Evolutionary conservation across 2,113 vertebrate species (phyloP).

Genomic region (Tychaedon coryphoeus): DNA sequence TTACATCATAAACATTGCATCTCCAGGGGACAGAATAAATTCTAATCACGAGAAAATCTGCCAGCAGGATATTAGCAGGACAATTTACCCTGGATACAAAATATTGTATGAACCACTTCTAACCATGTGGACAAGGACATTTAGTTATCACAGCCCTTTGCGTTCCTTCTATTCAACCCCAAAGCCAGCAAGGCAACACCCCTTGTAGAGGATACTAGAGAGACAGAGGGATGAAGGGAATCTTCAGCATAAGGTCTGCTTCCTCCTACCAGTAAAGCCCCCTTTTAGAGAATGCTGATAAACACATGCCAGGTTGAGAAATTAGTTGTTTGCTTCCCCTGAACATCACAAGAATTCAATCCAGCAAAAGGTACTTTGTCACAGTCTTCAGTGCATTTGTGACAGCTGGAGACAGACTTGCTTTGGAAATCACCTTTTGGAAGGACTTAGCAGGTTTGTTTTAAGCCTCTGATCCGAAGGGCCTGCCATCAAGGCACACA

Average conservation of each 20-base stretch:
- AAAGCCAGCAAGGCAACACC: not conserved
- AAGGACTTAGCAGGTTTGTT: not conserved
- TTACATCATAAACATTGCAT: not conserved
- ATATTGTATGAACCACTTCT: not conserved
- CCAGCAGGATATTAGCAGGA: not conserved
- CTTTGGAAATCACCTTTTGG: not conserved
- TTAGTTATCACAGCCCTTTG: not conserved
- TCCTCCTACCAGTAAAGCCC: not conserved
- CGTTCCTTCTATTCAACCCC: not conserved
- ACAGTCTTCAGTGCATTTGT: not conserved
- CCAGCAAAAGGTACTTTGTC: not conserved
- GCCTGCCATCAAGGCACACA: not conserved
- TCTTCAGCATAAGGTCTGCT: not conserved
- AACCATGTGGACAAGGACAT: not conserved
- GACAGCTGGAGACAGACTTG: not conserved
- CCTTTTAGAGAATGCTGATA: not conserved
- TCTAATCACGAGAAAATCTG: not conserved
- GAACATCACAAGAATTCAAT: not conserved
- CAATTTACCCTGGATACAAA: not conserved
- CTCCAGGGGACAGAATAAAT: not conserved
- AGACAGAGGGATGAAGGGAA: not conserved
- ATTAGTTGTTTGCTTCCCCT: not conserved
- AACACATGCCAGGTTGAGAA: not conserved
- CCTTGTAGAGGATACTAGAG: not conserved
- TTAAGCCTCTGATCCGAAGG: not conserved